phyloP scores from a whole-genome alignment of 2,113 vertebrate genomes.

The Syngnathoides biaculeatus region DNA sequence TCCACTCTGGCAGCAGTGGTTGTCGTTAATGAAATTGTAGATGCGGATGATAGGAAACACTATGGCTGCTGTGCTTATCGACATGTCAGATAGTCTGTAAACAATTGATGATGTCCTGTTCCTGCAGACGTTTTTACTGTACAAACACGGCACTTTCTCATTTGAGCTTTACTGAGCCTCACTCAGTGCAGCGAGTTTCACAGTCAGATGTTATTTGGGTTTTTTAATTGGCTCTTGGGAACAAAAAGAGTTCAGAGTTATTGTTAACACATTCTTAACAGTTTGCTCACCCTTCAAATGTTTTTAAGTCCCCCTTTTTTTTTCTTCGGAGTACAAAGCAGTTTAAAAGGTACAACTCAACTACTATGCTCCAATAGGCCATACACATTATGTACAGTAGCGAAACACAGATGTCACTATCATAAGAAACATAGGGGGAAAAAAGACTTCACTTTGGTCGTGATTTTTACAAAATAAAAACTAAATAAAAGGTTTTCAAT shows the following conservation, averaged over 20 bases:
- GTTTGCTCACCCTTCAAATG: background rate
- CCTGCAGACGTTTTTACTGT: conserved; percentile 11
- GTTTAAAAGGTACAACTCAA: background rate
- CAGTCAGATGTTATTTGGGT: background rate
- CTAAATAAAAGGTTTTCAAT: too few relatives aligned
- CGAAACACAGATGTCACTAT: background rate
- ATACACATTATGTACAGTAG: background rate
- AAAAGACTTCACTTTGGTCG: too few relatives aligned
- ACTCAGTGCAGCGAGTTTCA: background rate
- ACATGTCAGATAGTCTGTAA: conserved; percentile 17
- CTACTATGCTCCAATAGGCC: background rate
- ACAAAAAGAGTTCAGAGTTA: background rate
- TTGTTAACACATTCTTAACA: background rate
- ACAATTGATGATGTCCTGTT: conserved; percentile 25
- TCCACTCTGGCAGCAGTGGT: background rate
- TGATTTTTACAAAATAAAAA: too few relatives aligned
- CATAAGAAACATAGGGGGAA: too few relatives aligned
- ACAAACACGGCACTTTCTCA: conserved; percentile 11
- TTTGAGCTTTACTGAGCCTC: background rate
- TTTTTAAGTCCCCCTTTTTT: background rate
- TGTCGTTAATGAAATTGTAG: background rate
- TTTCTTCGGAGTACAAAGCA: background rate
- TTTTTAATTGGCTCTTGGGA: background rate
- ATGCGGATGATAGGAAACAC: conserved; percentile 13
- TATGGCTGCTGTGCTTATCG: conserved; percentile 24